phyloP scores from a whole-genome alignment of 2,113 vertebrate species.

The Centropristis striata region DNA sequence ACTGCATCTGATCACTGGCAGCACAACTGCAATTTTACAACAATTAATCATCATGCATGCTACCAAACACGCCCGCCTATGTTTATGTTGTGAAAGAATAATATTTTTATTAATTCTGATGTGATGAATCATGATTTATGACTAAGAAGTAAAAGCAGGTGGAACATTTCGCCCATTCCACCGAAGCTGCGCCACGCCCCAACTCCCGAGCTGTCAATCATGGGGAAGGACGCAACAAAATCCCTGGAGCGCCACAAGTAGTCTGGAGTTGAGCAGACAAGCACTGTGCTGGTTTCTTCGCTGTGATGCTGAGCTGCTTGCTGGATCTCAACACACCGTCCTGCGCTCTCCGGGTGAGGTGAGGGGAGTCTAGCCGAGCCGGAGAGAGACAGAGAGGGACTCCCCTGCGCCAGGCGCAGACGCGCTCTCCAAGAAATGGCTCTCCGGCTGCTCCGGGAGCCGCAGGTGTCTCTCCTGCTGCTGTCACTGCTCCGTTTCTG shows the following conservation, averaged over 20 bases:
- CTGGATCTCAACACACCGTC: too few relatives aligned
- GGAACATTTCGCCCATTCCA: neutral
- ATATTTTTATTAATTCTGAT: too few relatives aligned
- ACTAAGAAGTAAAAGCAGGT: neutral
- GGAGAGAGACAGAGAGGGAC: neutral
- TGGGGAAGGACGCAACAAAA: neutral
- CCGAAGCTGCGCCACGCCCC: conserved; percentile 5
- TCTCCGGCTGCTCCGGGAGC: neutral
- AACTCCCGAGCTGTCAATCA: neutral
- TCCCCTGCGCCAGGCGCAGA: neutral
- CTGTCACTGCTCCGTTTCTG: conserved; percentile 9
- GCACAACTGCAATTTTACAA: too few relatives aligned
- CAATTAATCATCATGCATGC: too few relatives aligned
- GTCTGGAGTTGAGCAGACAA: neutral
- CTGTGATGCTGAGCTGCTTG: neutral
- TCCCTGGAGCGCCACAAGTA: too few relatives aligned
- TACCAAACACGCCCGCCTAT: too few relatives aligned
- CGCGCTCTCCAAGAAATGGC: conserved; percentile 37
- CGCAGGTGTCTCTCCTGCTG: neutral
- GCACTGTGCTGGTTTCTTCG: too few relatives aligned
- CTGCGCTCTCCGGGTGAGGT: neutral
- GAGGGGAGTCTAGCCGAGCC: neutral
- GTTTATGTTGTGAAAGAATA: neutral
- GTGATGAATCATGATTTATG: neutral
- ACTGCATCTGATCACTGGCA: neutral